Evolutionary conservation across 2,888 invertebrate genomes (phyloP).

Genomic region (Microctonus brassicae): DNA sequence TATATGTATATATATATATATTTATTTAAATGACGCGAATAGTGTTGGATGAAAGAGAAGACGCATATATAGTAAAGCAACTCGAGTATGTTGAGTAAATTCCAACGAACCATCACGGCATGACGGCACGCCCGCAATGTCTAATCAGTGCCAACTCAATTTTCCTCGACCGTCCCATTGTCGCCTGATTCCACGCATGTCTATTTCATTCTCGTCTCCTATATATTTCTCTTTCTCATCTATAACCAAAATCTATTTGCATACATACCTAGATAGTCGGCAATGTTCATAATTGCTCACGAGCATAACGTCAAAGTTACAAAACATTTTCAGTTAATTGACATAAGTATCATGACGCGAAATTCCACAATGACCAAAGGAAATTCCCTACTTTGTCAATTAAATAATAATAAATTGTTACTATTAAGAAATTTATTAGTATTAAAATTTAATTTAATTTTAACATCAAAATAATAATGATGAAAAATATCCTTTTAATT

Average conservation of each 20-base stretch:
- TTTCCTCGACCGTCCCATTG: conserved; percentile 48
- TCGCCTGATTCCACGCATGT: conserved; percentile 38
- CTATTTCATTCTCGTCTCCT: conserved; percentile 3
- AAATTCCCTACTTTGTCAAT: too few relatives aligned
- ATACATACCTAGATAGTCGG: not conserved
- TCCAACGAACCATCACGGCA: conserved; percentile 62
- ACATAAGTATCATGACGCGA: not conserved
- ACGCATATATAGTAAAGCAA: conserved; percentile 24
- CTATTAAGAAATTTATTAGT: too few relatives aligned
- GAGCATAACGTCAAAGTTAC: not conserved
- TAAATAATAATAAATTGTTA: too few relatives aligned
- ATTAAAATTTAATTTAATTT: too few relatives aligned
- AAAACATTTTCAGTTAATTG: not conserved
- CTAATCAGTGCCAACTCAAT: conserved; percentile 68
- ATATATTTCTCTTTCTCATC: not conserved
- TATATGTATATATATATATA: not conserved
- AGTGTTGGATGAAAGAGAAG: conserved; percentile 17
- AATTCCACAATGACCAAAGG: not conserved
- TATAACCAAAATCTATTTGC: not conserved
- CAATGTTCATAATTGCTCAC: not conserved
- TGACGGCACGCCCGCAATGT: conserved; percentile 66
- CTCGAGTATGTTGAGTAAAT: conserved; percentile 58
- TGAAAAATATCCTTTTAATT: too few relatives aligned
- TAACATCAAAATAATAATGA: too few relatives aligned
- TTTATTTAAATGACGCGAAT: not conserved